Conservation (phyloP, 2,888 invertebrate species). For the Prostheceraeus crozeri region DNA sequence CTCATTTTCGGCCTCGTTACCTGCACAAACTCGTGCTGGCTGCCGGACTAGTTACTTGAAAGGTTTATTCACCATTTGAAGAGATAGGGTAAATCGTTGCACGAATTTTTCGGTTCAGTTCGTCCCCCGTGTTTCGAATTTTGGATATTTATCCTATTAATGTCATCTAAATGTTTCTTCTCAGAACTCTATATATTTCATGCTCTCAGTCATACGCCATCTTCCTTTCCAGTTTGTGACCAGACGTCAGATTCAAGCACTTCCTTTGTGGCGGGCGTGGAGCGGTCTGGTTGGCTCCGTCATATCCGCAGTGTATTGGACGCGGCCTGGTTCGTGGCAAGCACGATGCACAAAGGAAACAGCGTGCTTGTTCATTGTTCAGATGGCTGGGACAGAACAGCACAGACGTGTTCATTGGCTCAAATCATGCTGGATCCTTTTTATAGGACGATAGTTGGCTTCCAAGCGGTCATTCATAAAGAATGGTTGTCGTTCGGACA, state of each 20-base stretch:
- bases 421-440: constrained; percentile 84
- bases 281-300: constrained; percentile 29
- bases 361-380: constrained; percentile 88
- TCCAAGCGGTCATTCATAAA: constrained; percentile 79
- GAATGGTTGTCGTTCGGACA: constrained; percentile 98
- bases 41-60: too few species aligned
- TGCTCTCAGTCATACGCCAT: too few species aligned
- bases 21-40: too few species aligned
- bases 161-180: too few species aligned
- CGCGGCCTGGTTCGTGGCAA: constrained; percentile 29
- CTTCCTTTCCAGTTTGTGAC: too few species aligned
- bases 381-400: constrained; percentile 98
- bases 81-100: too few species aligned
- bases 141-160: too few species aligned
- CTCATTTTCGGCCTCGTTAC: too few species aligned
- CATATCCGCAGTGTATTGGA: constrained; percentile 35
- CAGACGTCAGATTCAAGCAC: constrained; percentile 15
- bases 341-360: not conserved
- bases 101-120: too few species aligned
- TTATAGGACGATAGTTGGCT: constrained; percentile 89
- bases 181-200: too few species aligned
- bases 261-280: constrained; percentile 77
- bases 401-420: constrained; percentile 90
- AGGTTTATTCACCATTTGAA: too few species aligned
- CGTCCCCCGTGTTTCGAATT: too few species aligned